phyloP scores from a whole-genome alignment of 1,140 invertebrate species.

The Lamellibrachia luymesi region DNA sequence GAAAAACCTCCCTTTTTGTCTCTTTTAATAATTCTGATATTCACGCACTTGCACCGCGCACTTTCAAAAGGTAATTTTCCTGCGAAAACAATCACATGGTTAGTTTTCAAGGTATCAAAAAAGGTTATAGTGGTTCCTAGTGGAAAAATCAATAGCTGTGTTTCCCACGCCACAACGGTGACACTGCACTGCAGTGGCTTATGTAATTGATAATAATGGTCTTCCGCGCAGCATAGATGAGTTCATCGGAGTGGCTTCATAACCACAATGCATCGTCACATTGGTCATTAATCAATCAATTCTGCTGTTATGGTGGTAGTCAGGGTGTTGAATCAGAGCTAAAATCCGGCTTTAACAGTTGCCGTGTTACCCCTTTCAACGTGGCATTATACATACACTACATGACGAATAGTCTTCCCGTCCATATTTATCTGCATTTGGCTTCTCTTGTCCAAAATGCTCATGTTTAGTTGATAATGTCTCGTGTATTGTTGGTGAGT shows the following conservation, averaged over 20 bases:
- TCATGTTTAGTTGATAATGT: too few species aligned
- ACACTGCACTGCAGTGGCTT: not conserved
- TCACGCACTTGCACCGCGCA: not conserved
- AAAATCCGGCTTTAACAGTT: not conserved
- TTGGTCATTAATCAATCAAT: not conserved
- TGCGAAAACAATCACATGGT: not conserved
- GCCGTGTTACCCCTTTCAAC: not conserved
- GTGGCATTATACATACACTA: too few species aligned
- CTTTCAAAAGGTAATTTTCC: not conserved
- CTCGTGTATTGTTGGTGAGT: too few species aligned
- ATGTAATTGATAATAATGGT: slow-evolving; percentile 1
- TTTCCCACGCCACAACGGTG: not conserved
- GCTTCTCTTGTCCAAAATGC: too few species aligned
- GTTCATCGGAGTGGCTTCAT: not conserved
- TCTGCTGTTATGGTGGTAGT: not conserved
- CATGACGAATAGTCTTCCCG: too few species aligned
- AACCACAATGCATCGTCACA: not conserved
- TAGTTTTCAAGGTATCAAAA: not conserved
- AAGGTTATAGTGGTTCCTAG: not conserved
- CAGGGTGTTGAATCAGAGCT: not conserved
- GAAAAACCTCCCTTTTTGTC: not conserved
- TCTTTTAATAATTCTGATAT: not conserved
- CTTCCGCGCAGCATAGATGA: not conserved
- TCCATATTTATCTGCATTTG: too few species aligned
- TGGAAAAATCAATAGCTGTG: not conserved